These are phyloP conservation scores for Phyllostomus discolor DNA, from an alignment of 2,113 vertebrate genomes.

Conservation along the genomic window DNA sequence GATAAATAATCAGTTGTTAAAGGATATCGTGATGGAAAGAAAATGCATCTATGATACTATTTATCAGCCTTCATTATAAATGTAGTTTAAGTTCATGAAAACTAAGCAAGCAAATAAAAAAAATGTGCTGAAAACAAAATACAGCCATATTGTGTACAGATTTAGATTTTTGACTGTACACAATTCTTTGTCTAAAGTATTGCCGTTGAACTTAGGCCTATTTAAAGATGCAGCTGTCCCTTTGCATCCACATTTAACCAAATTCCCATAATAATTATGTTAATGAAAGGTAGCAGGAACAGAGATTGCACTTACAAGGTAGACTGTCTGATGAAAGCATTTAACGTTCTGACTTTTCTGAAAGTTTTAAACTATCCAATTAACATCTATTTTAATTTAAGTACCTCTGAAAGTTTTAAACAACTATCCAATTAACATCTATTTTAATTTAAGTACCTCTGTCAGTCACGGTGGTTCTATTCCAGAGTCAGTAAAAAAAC, in stretches of 20 bases:
- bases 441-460: not conserved
- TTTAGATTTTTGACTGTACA: not conserved
- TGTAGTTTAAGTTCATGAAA: conserved; percentile 20
- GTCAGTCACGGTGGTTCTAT: not conserved
- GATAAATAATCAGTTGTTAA: not conserved
- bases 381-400: conserved; percentile 1
- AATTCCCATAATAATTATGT: not conserved
- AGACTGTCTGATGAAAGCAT: not conserved
- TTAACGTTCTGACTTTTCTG: not conserved
- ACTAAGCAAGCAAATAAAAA: not conserved
- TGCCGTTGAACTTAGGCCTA: not conserved
- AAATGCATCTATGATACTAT: not conserved
- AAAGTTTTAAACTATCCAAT: not conserved
- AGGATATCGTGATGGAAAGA: not conserved
- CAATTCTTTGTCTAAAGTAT: not conserved
- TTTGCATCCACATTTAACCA: not conserved
- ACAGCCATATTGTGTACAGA: not conserved
- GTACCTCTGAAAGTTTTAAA: not conserved
- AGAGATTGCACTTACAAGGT: conserved; percentile 21
- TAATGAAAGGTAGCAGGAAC: not conserved
- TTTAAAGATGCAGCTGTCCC: not conserved
- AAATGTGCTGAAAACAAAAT: not conserved
- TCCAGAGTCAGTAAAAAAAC: not conserved
- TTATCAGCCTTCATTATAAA: not conserved
- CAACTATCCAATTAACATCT: not conserved